phyloP scores from a whole-genome alignment of 2,113 vertebrate species.

The Pedetes capensis region DNA sequence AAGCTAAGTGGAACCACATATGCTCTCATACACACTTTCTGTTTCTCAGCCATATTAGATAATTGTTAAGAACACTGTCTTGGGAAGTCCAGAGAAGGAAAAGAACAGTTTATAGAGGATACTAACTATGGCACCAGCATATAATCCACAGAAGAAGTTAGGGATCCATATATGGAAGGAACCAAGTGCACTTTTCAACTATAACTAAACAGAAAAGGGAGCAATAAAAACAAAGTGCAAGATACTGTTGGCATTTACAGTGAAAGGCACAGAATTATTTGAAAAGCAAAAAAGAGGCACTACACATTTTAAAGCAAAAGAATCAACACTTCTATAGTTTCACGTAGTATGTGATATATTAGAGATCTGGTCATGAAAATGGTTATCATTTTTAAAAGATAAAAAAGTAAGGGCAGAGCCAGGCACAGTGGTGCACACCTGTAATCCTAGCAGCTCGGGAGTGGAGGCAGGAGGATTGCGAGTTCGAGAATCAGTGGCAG shows the following conservation, averaged over 20 bases:
- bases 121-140: not conserved
- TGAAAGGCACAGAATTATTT: not conserved
- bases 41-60: not conserved
- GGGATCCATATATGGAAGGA: not conserved
- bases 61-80: not conserved
- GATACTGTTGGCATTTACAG: not conserved
- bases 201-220: not conserved
- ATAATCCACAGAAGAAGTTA: not conserved
- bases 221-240: not conserved
- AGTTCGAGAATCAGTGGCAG: too few species aligned
- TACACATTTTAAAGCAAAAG: slow-evolving; percentile 7
- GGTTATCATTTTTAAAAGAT: not conserved
- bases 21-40: not conserved
- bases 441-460: too few species aligned
- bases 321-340: not conserved
- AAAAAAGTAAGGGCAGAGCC: slow-evolving; percentile 8
- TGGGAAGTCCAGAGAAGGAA: not conserved
- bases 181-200: not conserved
- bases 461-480: too few species aligned
- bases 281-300: not conserved
- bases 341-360: not conserved
- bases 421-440: too few species aligned
- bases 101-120: not conserved
- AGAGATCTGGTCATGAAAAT: not conserved
- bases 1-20: not conserved